These are phyloP conservation scores for Acanthisitta chloris DNA, from an alignment of 2,113 vertebrate genomes.

Conservation along the genomic window DNA sequence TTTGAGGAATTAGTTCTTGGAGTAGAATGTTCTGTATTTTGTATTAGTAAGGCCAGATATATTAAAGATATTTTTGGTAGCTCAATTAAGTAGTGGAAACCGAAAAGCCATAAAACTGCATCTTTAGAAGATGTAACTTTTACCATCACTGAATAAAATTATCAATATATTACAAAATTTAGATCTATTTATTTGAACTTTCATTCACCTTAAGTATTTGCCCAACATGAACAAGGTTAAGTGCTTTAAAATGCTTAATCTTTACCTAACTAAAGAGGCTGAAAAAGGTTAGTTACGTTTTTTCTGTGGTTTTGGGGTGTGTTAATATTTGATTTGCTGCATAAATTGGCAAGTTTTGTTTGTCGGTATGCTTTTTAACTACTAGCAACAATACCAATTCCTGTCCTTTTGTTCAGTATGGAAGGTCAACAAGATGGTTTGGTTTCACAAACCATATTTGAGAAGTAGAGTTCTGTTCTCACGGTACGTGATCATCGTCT, in stretches of 20 bases:
- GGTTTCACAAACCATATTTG: not conserved
- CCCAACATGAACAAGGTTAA: not conserved
- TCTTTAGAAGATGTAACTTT: not conserved
- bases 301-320: not conserved
- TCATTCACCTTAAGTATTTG: not conserved
- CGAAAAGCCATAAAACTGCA: not conserved
- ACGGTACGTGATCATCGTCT: not conserved
- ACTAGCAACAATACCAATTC: not conserved
- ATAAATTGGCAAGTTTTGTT: not conserved
- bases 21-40: not conserved
- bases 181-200: not conserved
- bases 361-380: not conserved
- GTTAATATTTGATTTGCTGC: not conserved
- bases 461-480: not conserved
- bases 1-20: not conserved
- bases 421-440: not conserved
- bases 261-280: not conserved
- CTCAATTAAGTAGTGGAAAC: not conserved
- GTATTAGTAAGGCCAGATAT: not conserved
- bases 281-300: not conserved
- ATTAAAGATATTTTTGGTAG: not conserved
- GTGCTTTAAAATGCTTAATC: not conserved
- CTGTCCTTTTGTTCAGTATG: not conserved
- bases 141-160: not conserved
- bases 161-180: not conserved